Base-by-base conservation (phyloP, 2,888 invertebrate genomes). In the Calliopum simillimum region DNA sequence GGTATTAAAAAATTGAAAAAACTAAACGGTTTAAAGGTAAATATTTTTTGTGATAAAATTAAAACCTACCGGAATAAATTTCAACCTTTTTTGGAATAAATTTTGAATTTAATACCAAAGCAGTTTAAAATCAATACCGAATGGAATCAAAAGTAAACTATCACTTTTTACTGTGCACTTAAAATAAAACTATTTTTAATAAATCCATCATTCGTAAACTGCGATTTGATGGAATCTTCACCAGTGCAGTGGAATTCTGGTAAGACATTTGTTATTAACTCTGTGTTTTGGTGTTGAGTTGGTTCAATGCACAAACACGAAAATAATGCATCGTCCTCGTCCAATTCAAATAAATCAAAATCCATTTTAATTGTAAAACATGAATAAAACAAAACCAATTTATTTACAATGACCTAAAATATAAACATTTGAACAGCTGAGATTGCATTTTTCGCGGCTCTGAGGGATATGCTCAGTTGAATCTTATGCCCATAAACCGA, bases 301-400 rank as follows among this genome's bases (percentile, higher is more conserved):
- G 80, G 81, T 53, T 79, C 77, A 19, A 82, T 70, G 61, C 76
- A 80, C 14, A 84, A 69, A 2, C 77, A 79, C 4, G 79, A 80
- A 3, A 85, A 71, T 44, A 85, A 77, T 41, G 83, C 82, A 69
- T 85, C 86, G 62, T 86, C 86, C 62, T 85, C 86, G 64, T 86
- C 86, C 4, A 79, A 75, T 72, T 83, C 83, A 74, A 85, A 86
- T n/a, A 85, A 76, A 78, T 86, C 84, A 70, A 85, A 85, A 77
- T 85, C 85, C 86, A 85, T 85, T 70, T 46, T 21, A 43, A 69
- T 55, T 41, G n/a, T 11, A 53, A 47, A 49, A 69, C 33, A 59
- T 53, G 66, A 49, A 66, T 41, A 74, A 69, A 64, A 21, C 21
- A 13, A 16, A 43, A 56, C 14, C 11, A 21, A 44, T 61, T 61